phyloP scores from a whole-genome alignment of 2,113 vertebrate species.

The Aplodontia rufa region DNA sequence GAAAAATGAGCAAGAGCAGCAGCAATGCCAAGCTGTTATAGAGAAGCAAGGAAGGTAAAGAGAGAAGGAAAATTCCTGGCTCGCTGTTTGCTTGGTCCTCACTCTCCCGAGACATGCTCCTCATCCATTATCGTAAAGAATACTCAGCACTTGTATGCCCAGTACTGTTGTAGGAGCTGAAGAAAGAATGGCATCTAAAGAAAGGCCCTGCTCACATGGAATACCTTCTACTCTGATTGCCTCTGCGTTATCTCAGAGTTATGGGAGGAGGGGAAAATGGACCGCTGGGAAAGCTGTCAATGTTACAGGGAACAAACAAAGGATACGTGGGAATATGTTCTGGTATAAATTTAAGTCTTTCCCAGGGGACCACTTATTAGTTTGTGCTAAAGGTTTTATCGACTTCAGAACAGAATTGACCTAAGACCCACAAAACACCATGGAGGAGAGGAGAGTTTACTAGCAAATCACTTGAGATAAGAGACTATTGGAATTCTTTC shows the following conservation, averaged over 20 bases:
- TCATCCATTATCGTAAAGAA: background rate
- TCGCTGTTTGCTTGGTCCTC: background rate
- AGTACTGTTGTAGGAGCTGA: background rate
- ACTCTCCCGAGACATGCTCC: too few species aligned
- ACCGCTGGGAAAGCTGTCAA: background rate
- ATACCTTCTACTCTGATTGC: background rate
- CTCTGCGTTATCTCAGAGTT: background rate
- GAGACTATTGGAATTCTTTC: background rate
- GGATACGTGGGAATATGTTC: background rate
- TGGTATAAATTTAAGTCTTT: constrained; percentile 1
- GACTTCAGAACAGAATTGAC: constrained; percentile 34
- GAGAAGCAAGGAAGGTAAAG: background rate
- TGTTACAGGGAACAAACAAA: background rate
- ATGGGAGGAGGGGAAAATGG: background rate
- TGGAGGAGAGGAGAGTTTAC: background rate
- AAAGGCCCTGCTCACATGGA: background rate
- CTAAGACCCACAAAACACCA: background rate
- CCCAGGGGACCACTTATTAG: background rate
- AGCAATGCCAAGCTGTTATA: background rate
- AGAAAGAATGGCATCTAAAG: background rate
- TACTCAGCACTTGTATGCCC: background rate
- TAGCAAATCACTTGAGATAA: background rate
- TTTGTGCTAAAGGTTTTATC: background rate
- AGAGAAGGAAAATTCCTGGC: background rate
- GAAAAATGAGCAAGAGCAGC: background rate